Evolutionary conservation across 2,888 invertebrate genomes (phyloP).

Genomic region (Camptogramma bilineatum): DNA sequence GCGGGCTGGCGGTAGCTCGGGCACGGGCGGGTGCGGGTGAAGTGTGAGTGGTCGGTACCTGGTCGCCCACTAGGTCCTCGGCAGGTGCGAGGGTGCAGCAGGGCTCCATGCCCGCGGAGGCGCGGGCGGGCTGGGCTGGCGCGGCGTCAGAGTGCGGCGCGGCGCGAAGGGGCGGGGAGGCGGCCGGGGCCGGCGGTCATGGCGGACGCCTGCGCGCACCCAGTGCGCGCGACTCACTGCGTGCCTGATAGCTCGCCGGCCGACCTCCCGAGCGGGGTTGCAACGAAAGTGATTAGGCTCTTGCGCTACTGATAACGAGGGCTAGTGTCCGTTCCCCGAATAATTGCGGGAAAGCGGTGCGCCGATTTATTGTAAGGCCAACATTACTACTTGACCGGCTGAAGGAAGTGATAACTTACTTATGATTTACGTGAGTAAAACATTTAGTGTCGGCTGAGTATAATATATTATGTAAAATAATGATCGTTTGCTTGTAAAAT

Average conservation of each 20-base stretch:
- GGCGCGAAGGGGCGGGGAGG: slow-evolving; percentile 45
- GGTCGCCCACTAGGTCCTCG: slow-evolving; percentile 83
- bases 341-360: slow-evolving; percentile 47
- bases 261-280: slow-evolving; percentile 79
- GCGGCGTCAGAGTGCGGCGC: slow-evolving; percentile 50
- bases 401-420: slow-evolving; percentile 25
- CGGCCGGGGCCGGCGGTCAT: slow-evolving; percentile 54
- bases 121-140: slow-evolving; percentile 56
- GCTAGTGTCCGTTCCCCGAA: slow-evolving; percentile 59
- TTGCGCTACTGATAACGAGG: slow-evolving; percentile 80
- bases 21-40: slow-evolving; percentile 3
- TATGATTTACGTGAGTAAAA: slow-evolving; percentile 7
- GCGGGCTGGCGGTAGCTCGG: slow-evolving; percentile 5
- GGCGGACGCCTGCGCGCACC: slow-evolving; percentile 65
- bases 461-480: background rate
- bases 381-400: slow-evolving; percentile 20
- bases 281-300: slow-evolving; percentile 81
- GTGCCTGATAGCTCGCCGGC: slow-evolving; percentile 63
- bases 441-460: background rate
- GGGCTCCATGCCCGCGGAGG: slow-evolving; percentile 81
- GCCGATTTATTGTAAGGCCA: slow-evolving; percentile 35
- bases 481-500: background rate
- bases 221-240: slow-evolving; percentile 69
- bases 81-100: slow-evolving; percentile 78
- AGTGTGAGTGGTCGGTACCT: slow-evolving; percentile 64